Base-by-base conservation (phyloP, 2,888 invertebrate species). In the Drosophila demipolita region DNA sequence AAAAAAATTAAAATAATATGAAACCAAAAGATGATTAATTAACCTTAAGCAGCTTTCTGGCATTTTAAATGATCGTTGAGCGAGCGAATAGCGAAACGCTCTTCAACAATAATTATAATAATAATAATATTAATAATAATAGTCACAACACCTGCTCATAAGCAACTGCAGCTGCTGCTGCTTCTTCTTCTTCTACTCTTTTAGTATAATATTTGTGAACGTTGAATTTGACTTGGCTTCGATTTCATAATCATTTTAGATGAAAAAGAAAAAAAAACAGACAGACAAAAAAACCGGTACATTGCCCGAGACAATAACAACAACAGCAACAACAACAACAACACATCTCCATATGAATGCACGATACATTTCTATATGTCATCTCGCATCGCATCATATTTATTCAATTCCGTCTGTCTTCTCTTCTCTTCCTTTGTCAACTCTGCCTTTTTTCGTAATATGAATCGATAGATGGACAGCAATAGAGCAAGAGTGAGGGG, bases 21-120 rank as follows among this genome's bases (percentile, higher is more conserved):
- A 40, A 32, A 38, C 33, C 38, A 12, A 63, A 77, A 81, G 72
- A 87, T 82, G 86, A 87, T 88, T 88, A 88, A 88, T 88, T 90
- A 88, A 82, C 69, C 74, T 85, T 78, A 90, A 84, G 77, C 88
- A 68, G 75, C 74, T 78, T 73, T 40, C 12, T 8, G 23, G 2
- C 12, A 15, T 48, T 54, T 74, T 71, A 40, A 67, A 72, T 72
- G 52, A 69, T 71, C 72, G 74, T 75, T 65, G 66, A 49, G 49
- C 38, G 61, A 61, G 48, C 49, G 72, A 38, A 29, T 29, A 17
- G 6, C 8, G 17, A 52, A 45, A 40, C 54, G 82, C 63, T 65
- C 66, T 73, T 73, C 58, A 59, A 60, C 57, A 55, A 75, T 65
- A 55, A 58, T 66, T 35, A 64, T 71, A 79, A 68, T 50, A 80